Evolutionary conservation across 2,888 invertebrate genomes (phyloP), one percentile per base, ranked within the genome.

Genomic region (Hipparchia sbordonii): DNA sequence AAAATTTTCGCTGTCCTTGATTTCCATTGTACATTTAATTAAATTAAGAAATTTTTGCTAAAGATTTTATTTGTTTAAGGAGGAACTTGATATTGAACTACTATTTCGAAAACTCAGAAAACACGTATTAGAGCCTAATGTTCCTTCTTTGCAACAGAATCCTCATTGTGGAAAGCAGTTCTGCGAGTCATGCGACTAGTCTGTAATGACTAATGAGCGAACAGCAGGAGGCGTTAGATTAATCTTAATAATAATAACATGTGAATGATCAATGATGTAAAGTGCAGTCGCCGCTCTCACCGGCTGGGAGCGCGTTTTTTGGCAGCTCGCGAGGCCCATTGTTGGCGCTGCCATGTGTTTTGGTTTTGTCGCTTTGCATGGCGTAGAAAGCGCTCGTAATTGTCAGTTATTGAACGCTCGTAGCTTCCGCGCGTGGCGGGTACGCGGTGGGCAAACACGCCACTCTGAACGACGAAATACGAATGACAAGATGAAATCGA

Each of bases 311-410:
- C 65, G 52, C 33, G 65, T 65, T 65, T 65, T 65, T 65, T 65
- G 65, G 65, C 65, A 63, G 23, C 46, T 8, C 6, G 51, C 52
- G 2, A 8, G 13, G 9, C 4, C 46, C 48, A 65, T 65, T 65
- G 65, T 62, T 13, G 5, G 6, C 56, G 10, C 48, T 13, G 12
- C 7, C 51, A 33, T 65, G 52, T 52, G 65, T 65, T 65, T 60
- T 33, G 23, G 33, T 63, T 48, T 62, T 46, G 62, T 45, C 10
- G 57, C 67, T 62, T 74, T 72, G 67, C 70, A 70, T 59, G 56
- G 65, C 72, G 46, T 80, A 79, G 80, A 79, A 79, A 80, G 79
- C 73, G 75, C 75, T 65, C 71, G 73, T 60, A 60, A 60, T 62
- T 73, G 66, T 71, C 69, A 52, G 51, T 33, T 6, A 33, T 51